These are phyloP conservation scores for Phaedon cochleariae DNA, from an alignment of 2,888 invertebrate genomes.

Conservation along the genomic window DNA sequence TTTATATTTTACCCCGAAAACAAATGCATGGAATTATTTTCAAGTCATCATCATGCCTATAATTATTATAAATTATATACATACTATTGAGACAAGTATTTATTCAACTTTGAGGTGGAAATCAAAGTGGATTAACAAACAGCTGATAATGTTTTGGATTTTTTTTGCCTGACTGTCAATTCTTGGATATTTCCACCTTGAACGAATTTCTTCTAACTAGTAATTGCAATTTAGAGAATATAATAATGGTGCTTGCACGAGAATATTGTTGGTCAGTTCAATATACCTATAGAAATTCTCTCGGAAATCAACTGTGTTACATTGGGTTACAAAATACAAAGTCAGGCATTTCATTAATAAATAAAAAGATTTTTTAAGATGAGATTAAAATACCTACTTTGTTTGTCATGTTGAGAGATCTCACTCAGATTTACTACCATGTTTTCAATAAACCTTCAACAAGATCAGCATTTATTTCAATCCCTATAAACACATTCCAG, in stretches of 20 bases:
- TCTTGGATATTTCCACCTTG: slow-evolving; percentile 42
- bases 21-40: slow-evolving; percentile 37
- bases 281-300: slow-evolving; percentile 45
- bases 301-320: slow-evolving; percentile 16
- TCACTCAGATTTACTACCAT: slow-evolving; percentile 50
- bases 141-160: too few species aligned
- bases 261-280: slow-evolving; percentile 51
- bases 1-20: slow-evolving; percentile 44
- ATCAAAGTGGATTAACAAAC: slow-evolving; percentile 24
- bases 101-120: slow-evolving; percentile 36
- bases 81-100: slow-evolving; percentile 33
- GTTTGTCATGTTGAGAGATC: slow-evolving; percentile 42
- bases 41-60: slow-evolving; percentile 42
- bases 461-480: slow-evolving; percentile 34
- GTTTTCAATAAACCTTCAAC: slow-evolving; percentile 53
- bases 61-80: slow-evolving; percentile 32
- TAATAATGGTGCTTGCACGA: slow-evolving; percentile 57
- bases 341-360: slow-evolving; percentile 35
- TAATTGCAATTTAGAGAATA: slow-evolving; percentile 47
- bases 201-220: slow-evolving; percentile 41
- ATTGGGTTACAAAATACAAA: slow-evolving; percentile 28
- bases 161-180: too few species aligned
- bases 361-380: slow-evolving; percentile 46
- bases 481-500: background rate
- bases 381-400: slow-evolving; percentile 31